Evolutionary conservation across 2,888 invertebrate genomes (phyloP).

Genomic region (Lithophane ornitopus): DNA sequence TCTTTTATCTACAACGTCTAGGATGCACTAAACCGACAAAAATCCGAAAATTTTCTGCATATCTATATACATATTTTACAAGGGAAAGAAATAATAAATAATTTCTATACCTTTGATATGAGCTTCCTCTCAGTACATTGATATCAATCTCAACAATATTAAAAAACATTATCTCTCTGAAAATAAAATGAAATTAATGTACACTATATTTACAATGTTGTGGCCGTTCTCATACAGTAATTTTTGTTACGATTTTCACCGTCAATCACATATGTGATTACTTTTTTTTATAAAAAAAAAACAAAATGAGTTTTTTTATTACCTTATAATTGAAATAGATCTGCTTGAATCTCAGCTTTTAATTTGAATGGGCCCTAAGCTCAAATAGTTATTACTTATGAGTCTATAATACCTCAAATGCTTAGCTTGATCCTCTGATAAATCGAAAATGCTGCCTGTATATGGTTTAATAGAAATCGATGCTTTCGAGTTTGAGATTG

Average conservation of each 20-base stretch:
- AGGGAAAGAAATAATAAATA: conserved; percentile 86
- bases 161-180: conserved; percentile 70
- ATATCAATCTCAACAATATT: conserved; percentile 78
- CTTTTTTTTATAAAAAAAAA: conserved; percentile 23
- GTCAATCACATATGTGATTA: conserved; percentile 23
- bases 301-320: conserved; percentile 18
- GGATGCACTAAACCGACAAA: conserved; percentile 81
- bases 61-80: conserved; percentile 90
- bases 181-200: conserved; percentile 76
- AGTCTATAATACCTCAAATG: not conserved
- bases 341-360: conserved; percentile 19
- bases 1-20: conserved; percentile 78
- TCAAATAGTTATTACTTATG: conserved; percentile 6
- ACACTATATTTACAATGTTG: conserved; percentile 79
- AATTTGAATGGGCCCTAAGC: conserved; percentile 28
- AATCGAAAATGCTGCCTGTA: not conserved
- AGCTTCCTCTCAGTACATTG: conserved; percentile 83
- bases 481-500: too few species aligned
- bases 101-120: conserved; percentile 89
- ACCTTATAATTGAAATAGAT: conserved; percentile 18
- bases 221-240: conserved; percentile 55
- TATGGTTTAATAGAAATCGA: too few species aligned
- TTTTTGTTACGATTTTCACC: conserved; percentile 43
- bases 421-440: not conserved
- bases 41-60: conserved; percentile 80